Evolutionary conservation across 2,797 vertebrate species (phyloP), one percentile per base, ranked within the genome.

Genomic region (Triplophysa yarkandensis): DNA sequence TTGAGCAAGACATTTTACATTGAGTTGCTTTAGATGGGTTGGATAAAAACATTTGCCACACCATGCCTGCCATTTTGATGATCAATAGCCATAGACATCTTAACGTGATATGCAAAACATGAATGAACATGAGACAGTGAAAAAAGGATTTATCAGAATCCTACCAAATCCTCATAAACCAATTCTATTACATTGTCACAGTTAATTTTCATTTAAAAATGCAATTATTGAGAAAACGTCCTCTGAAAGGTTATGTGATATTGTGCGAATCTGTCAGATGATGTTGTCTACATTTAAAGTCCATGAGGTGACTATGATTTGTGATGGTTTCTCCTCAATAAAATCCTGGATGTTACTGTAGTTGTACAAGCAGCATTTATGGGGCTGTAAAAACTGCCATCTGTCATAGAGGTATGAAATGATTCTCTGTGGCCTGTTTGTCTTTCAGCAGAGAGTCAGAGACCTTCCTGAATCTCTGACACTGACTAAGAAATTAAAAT

Each of bases 351-450:
- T 66, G 75, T 19, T 70, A 80, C 46, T 71, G 68, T 64, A 28
- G 50, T 61, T 64, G 48, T 50, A 57, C 69, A 67, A 67, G 62
- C 63, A 74, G 71, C 39, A 54, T 81, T 84, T 83, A 84, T 80
- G 76, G 77, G 78, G 43, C 81, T 80, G 73, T 84, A 81, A 81
- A 82, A 78, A 64, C 67, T 39, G 43, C 80, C 66, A 84, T 84
- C 83, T 84, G 83, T 82, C 81, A 83, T 41, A 41, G 75, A 65
- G 64, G 64, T 46, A 65, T 60, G 67, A 76, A 73, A 71, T 60
- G 48, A 72, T 70, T 60, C 17, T 77, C 74, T 79, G 79, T 77
- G 58, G 52, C 71, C 68, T 62, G 71, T 75, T 73, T 66, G 66
- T 77, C 60, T 71, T 48, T 74, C 30, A 28, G 27, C 30, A 62